Base-by-base conservation (phyloP, 2,113 vertebrate genomes). In the Sphyrna mokarran region DNA sequence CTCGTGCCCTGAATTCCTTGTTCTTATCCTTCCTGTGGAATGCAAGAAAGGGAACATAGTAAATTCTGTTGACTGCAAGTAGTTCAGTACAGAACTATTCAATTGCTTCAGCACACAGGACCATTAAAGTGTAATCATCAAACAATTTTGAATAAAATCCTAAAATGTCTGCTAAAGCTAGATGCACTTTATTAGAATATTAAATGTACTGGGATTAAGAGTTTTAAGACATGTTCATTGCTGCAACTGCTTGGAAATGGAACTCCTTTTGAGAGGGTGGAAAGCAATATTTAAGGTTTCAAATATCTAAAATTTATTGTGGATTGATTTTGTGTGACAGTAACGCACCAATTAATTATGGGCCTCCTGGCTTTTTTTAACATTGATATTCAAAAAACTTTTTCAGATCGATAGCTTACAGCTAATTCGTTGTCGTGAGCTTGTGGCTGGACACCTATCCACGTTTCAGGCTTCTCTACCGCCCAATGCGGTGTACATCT, bases 401-500 rank as follows among this genome's bases (percentile, higher is more conserved):
- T 68, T 95, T 26, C 96, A 99, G 99, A 98, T 99, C 96, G 98
- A 99, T 95, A 99, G 98, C 97, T 98, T 98, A 0, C 98, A 99
- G 97, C 97, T 99, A 97, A 99, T 99, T 96, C 97, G 98, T 96
- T 98, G 99, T 97, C 98, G 99, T 97, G 99, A 99, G 98, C 98
- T 99, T 0, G 98, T 98, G 97, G 98, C 98, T 96, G 98, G 97
- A 97, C 98, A 98, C 97, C 98, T 99, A 97, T 99, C 98, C 97
- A 97, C 98, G 96, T 97, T 96, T 96, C 98, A 97, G 97, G 97
- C 98, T 97, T 98, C 98, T 98, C 98, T 98, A 97, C 98, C 97
- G 97, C 98, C 98, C 95, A 99, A 99, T 97, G 97, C 98, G 96
- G 98, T 99, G 97, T 99, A 99, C 98, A 98, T 99, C 98, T 99